These are phyloP conservation scores for Andricus grossulariae DNA, from an alignment of 1,140 invertebrate genomes.

Conservation along the genomic window DNA sequence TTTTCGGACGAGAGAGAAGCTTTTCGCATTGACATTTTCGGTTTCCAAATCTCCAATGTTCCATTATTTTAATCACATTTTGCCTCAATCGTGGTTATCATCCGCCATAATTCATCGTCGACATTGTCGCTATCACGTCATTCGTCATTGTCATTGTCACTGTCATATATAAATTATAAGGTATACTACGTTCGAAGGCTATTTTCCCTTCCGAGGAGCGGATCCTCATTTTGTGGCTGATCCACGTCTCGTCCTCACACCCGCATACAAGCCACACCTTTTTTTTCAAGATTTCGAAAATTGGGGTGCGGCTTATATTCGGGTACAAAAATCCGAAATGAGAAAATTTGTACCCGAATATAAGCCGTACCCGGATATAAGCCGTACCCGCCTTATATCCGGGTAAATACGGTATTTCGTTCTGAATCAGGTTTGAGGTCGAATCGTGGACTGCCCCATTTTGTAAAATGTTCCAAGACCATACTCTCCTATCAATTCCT, in stretches of 20 bases:
- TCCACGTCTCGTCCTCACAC: too few species aligned
- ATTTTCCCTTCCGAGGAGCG: background rate
- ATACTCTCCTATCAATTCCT: background rate
- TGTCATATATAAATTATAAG: constrained; percentile 26
- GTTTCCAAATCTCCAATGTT: constrained; percentile 7
- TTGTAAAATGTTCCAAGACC: background rate
- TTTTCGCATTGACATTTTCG: background rate
- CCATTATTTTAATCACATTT: constrained; percentile 40
- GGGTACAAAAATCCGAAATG: too few species aligned
- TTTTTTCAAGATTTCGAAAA: too few species aligned
- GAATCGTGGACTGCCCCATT: background rate
- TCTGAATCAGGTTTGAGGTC: too few species aligned
- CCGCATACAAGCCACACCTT: too few species aligned
- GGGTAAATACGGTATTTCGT: too few species aligned
- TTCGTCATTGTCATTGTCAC: constrained; percentile 45
- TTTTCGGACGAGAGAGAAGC: background rate
- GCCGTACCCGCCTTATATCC: too few species aligned
- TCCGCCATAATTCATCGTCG: constrained; percentile 56
- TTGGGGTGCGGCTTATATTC: too few species aligned
- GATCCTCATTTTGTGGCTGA: constrained; percentile 4
- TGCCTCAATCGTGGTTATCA: constrained; percentile 45
- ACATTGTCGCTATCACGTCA: constrained; percentile 35
- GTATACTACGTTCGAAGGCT: constrained; percentile 12
- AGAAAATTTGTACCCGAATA: too few species aligned
- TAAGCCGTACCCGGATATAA: too few species aligned